Evolutionary conservation across 2,888 invertebrate species (phyloP), one percentile per base, ranked within the genome.

Genomic region (Geophilus truncorum): DNA sequence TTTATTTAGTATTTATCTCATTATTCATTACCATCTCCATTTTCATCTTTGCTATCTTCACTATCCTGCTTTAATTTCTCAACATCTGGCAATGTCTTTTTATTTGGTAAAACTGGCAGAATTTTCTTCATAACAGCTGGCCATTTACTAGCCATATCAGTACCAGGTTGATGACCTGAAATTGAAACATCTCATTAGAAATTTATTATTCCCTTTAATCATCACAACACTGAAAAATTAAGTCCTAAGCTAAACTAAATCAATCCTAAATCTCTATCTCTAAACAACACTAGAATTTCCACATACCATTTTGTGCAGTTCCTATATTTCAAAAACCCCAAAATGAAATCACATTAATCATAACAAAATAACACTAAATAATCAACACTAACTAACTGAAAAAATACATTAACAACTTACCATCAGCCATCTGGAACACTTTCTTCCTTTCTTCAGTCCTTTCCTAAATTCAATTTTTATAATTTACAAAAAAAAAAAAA

Each of bases 381-480:
- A n/a, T n/a, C n/a, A n/a, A n/a, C n/a, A n/a, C n/a, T n/a, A n/a
- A n/a, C n/a, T n/a, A n/a, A n/a, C n/a, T n/a, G n/a, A n/a, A n/a
- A n/a, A n/a, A n/a, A n/a, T n/a, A n/a, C n/a, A n/a, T n/a, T n/a
- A n/a, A n/a, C n/a, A 25, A 36, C 78, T 82, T 83, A 84, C 88
- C 88, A 77, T 88, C 96, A 0, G 93, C 96, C 84, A 96, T 89
- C 88, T 94, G 94, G 85, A 96, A 96, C 91, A 97, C 93, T 89
- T 97, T 97, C 83, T 94, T 90, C 81, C 96, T 90, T 86, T 97
- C 97, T 88, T 97, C 97, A 0, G 96, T 97, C 81, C 97, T 90
- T 86, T 97, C 97, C 84, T 95, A 90, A 93, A 91, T 91, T 93
- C 83, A 79, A 87, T 87, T 82, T 80, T 51, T 34, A 34, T 51